A percentile compares a stretch with the other conserved stretches of the same genome.
These are phyloP conservation scores for Anisognathus igniventris DNA, from an alignment of 2,797 vertebrate genomes.

Conservation along the genomic window DNA sequence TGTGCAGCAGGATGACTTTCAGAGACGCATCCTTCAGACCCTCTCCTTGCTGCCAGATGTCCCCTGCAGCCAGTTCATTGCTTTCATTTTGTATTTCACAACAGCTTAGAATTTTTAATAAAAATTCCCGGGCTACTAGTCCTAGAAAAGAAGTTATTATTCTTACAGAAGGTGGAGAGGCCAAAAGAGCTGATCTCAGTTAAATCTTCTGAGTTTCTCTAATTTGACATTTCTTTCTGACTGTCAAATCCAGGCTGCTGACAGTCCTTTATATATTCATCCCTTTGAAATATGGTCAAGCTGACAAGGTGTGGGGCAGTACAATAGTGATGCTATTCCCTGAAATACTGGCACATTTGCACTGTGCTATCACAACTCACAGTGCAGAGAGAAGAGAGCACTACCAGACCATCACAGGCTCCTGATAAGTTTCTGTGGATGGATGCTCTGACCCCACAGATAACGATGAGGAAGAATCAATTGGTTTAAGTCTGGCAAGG, in stretches of 20 bases:
- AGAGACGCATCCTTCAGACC: not conserved
- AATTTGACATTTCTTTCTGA: not conserved
- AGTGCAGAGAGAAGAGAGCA: not conserved
- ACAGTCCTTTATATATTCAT: not conserved
- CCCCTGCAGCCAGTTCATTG: not conserved
- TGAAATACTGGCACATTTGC: not conserved
- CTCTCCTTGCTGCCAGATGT: conserved; percentile 37
- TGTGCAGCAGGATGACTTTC: not conserved
- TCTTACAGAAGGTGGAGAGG: not conserved
- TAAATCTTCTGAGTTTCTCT: not conserved
- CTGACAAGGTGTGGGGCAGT: not conserved
- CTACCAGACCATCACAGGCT: not conserved
- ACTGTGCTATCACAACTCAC: not conserved
- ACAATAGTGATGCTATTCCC: not conserved
- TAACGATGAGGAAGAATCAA: not conserved
- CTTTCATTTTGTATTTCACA: not conserved
- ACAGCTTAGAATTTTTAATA: not conserved
- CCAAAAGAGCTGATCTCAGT: not conserved
- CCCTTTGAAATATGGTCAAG: not conserved
- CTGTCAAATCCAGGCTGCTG: not conserved
- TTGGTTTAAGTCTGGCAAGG: not conserved
- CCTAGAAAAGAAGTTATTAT: not conserved
- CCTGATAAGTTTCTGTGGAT: not conserved
- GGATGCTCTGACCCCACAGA: not conserved
- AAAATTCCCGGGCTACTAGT: not conserved